Conservation (phyloP, 2,888 invertebrate species). For the Isotomurus palustris region DNA sequence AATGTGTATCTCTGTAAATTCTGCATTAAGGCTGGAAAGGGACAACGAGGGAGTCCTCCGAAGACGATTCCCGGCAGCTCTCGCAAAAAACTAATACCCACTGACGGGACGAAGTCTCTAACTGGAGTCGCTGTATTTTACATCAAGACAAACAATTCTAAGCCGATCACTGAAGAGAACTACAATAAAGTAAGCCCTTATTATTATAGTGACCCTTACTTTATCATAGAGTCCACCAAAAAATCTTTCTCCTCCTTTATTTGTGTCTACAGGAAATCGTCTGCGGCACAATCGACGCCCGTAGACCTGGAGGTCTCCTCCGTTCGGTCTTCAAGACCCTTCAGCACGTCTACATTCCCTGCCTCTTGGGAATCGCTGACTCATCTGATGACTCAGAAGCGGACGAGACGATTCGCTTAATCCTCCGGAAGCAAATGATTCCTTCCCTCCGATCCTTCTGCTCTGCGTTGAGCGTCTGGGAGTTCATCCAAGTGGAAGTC, state of each 20-base stretch:
- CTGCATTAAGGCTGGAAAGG: conserved; percentile 11
- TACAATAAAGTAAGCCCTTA: conserved; percentile 67
- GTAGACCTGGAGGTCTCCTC: conserved; percentile 73
- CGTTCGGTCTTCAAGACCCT: conserved; percentile 76
- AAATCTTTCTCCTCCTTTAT: background rate
- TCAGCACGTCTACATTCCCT: conserved; percentile 69
- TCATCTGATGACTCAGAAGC: conserved; percentile 61
- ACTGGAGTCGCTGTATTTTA: conserved; percentile 81
- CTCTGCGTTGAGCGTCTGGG: conserved; percentile 73
- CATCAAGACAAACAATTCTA: conserved; percentile 72
- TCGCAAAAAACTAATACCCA: conserved; percentile 75
- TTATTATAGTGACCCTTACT: too few species aligned
- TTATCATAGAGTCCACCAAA: too few species aligned
- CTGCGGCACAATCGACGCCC: conserved; percentile 75
- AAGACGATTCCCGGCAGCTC: conserved; percentile 47
- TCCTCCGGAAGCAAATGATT: conserved; percentile 75
- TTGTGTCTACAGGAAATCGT: conserved; percentile 52
- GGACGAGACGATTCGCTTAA: conserved; percentile 69
- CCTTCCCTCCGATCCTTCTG: conserved; percentile 81
- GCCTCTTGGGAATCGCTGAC: conserved; percentile 74
- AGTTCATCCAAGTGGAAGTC: conserved; percentile 38
- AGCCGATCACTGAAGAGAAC: conserved; percentile 86
- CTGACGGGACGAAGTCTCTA: conserved; percentile 70
- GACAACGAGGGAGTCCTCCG: conserved; percentile 39
- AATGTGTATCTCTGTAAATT: background rate